A percentile compares a stretch with the other conserved stretches of the same genome.
phyloP scores from a whole-genome alignment of 2,113 vertebrate species.

The Cranoglanis bouderius region DNA sequence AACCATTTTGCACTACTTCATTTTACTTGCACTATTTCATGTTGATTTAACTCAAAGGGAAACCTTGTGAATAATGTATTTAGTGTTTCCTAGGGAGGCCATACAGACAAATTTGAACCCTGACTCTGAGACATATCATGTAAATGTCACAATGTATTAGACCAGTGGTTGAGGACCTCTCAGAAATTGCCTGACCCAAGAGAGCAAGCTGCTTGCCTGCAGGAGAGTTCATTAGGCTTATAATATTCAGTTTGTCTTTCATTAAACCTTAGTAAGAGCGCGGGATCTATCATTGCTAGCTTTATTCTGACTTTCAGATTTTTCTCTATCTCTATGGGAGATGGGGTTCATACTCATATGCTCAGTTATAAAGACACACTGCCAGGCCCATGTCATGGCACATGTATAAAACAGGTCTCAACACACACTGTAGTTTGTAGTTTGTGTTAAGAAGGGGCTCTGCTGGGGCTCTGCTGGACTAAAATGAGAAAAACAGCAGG shows the following conservation, averaged over 20 bases:
- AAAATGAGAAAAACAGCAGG: slow-evolving; percentile 59
- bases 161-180: slow-evolving; percentile 21
- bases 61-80: neutral
- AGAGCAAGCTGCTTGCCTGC: slow-evolving; percentile 30
- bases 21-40: neutral
- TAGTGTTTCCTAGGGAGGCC: neutral
- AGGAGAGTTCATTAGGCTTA: slow-evolving; percentile 47
- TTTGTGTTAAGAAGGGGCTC: slow-evolving; percentile 20
- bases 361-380: neutral
- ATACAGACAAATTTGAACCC: slow-evolving; percentile 6
- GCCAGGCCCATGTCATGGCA: slow-evolving; percentile 14
- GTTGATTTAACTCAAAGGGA: neutral
- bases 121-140: neutral
- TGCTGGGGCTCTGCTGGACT: slow-evolving; percentile 45
- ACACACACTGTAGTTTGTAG: slow-evolving; percentile 10
- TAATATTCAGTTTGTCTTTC: slow-evolving; percentile 53
- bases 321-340: too few species aligned
- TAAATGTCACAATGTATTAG: slow-evolving; percentile 37
- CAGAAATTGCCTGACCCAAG: slow-evolving; percentile 43
- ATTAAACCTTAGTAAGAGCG: slow-evolving; percentile 42
- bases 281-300: neutral
- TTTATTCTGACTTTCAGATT: slow-evolving; percentile 2
- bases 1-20: neutral
- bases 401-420: slow-evolving; percentile 45
- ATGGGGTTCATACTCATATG: slow-evolving; percentile 1